phyloP scores from a whole-genome alignment of 1,140 invertebrate species.

The Drosophila pruinosa region DNA sequence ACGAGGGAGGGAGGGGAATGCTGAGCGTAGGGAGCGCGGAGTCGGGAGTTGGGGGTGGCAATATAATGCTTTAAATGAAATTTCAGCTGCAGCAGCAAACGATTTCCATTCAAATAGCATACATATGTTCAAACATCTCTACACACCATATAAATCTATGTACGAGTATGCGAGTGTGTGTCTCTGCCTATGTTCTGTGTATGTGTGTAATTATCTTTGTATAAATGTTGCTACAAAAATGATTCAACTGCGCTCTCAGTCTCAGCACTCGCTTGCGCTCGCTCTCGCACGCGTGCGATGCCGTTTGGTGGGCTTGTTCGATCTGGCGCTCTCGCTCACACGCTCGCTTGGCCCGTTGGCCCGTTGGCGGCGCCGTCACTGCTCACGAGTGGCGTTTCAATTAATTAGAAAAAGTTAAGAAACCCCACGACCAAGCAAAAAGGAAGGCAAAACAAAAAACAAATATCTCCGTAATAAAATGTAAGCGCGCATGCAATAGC shows the following conservation, averaged over 20 bases:
- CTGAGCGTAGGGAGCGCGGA: background rate
- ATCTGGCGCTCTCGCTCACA: conserved; percentile 10
- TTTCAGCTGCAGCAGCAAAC: conserved; percentile 22
- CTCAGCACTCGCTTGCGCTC: conserved; percentile 1
- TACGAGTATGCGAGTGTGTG: background rate
- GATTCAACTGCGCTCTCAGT: conserved; percentile 32
- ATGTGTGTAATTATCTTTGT: conserved; percentile 25
- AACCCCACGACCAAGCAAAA: conserved; percentile 35
- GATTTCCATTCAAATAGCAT: conserved; percentile 48
- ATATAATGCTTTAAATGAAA: conserved; percentile 51
- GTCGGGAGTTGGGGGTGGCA: conserved; percentile 17
- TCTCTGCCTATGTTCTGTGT: conserved; percentile 4
- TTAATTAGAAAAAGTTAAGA: conserved; percentile 82
- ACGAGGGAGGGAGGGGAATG: conserved; percentile 4
- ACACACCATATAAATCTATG: conserved; percentile 19
- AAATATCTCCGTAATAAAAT: conserved; percentile 79
- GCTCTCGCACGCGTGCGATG: background rate
- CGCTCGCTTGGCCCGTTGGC: background rate
- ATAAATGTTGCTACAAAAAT: conserved; percentile 38
- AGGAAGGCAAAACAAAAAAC: conserved; percentile 39
- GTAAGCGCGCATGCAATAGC: conserved; percentile 71
- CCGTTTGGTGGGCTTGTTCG: background rate
- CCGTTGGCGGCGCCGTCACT: conserved; percentile 48
- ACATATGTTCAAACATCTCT: conserved; percentile 44
- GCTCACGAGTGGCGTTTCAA: conserved; percentile 76